Percentiles rank a stretch among this genome's conserved stretches.
Evolutionary conservation across 2,113 vertebrate species (phyloP).

Genomic region (Zapornia atra): DNA sequence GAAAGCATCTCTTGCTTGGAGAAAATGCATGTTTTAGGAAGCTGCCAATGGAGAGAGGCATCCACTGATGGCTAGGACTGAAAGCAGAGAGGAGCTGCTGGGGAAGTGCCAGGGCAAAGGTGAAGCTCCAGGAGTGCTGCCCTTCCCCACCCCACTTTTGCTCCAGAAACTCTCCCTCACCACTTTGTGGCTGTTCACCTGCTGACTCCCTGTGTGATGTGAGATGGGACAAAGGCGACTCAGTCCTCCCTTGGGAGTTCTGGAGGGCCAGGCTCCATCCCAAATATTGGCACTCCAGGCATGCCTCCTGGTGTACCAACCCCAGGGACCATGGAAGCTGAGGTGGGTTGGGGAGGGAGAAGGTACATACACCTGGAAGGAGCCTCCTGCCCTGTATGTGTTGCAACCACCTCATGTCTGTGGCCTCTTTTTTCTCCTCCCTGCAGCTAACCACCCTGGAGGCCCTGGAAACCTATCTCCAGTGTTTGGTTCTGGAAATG

Average conservation of each 20-base stretch:
- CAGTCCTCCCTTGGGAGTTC: background rate
- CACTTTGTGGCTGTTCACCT: accelerated
- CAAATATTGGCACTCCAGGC: background rate
- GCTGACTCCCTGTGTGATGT: background rate
- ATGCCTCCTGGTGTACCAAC: background rate
- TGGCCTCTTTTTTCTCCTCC: background rate
- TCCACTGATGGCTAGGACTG: background rate
- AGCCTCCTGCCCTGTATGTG: background rate
- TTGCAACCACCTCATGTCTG: background rate
- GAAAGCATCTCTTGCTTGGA: accelerated
- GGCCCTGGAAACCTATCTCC: background rate
- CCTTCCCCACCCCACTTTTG: background rate
- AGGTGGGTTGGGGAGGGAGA: background rate
- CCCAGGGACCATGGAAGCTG: background rate
- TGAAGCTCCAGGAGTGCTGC: background rate
- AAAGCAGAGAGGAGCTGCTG: background rate
- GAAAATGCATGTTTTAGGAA: background rate
- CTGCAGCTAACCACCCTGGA: background rate
- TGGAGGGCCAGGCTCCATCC: background rate
- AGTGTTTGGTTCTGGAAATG: background rate
- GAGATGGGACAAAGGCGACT: background rate
- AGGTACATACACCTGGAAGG: background rate
- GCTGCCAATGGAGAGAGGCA: background rate
- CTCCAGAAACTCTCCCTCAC: background rate
- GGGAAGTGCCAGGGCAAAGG: background rate